Evolutionary conservation across 2,113 vertebrate genomes (phyloP), one percentile per base, ranked within the genome.

Genomic region (Cariama cristata): DNA sequence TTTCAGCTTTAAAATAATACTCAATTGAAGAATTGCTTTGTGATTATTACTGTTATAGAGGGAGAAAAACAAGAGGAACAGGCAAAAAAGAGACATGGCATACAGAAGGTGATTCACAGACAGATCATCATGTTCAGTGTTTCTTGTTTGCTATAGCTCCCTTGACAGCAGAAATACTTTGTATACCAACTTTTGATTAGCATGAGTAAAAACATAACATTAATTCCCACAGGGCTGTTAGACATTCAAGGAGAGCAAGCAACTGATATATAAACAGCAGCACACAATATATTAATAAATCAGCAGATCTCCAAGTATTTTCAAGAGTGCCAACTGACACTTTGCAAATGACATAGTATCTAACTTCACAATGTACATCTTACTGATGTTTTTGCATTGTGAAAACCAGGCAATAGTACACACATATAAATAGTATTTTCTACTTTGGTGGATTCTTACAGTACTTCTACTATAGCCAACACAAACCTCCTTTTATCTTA

Each of bases 291-390:
- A 76, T 79, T 95, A 92, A 85, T 94, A 94, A 97, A 95, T 79
- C 67, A 95, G 72, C n/a, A 42, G 27, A 86, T 96, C 58, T 82
- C 52, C 86, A 92, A 95, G 63, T 83, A 90, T 96, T 96, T 97
- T 60, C 49, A 88, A 72, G 53, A 59, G 42, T 27, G 38, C 40
- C 60, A 77, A 47, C 63, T 52, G 67, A 52, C 23, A 47, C 33
- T 93, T 88, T 33, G 30, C 28, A 88, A 87, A 55, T 86, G 91
- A 82, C 8, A 81, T 12, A 91, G 33, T 52, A 63, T 23, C 67
- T 86, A 84, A 67, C 60, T 90, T 88, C 28, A 76, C 62, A 77
- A 40, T 20, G 75, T 71, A 64, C 19, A 86, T 63, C 53, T 95
- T 88, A 89, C 26, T 79, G 50, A 80, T 68, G 35, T 44, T 64